Conservation (phyloP, 2,888 invertebrate genomes). For the Capitulum mitella region DNA sequence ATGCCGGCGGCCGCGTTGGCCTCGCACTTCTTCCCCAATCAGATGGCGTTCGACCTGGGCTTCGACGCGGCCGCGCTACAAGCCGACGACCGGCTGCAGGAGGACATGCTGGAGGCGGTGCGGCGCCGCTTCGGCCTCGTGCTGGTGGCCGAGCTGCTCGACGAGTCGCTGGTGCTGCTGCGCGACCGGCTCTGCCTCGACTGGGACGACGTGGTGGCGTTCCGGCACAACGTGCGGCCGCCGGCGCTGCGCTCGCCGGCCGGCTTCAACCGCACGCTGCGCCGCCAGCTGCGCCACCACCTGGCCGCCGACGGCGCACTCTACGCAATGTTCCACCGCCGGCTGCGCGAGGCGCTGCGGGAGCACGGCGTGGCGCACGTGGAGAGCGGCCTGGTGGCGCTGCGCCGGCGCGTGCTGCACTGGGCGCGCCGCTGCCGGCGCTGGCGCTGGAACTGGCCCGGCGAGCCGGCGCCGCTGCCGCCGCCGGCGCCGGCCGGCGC, state of each 20-base stretch:
- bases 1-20: neutral
- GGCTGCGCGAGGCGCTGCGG: constrained; percentile 38
- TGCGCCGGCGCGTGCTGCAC: neutral
- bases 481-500: neutral
- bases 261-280: neutral
- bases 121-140: constrained; percentile 88
- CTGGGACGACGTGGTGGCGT: constrained; percentile 23
- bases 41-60: constrained; percentile 6
- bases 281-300: constrained; percentile 34
- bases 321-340: constrained; percentile 31
- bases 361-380: constrained; percentile 58
- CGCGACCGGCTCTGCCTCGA: neutral
- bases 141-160: constrained; percentile 85
- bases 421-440: neutral
- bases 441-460: neutral
- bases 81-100: constrained; percentile 88
- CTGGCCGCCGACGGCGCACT: constrained; percentile 36
- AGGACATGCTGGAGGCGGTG: constrained; percentile 96
- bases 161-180: constrained; percentile 65
- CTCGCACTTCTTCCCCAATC: neutral
- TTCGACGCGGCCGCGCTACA: neutral
- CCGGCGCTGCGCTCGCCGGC: neutral
- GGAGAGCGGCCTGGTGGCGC: constrained; percentile 65
- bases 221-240: neutral
- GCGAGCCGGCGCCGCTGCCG: neutral